Conservation (phyloP, 2,797 vertebrate species). For the Labeo calbasu region DNA sequence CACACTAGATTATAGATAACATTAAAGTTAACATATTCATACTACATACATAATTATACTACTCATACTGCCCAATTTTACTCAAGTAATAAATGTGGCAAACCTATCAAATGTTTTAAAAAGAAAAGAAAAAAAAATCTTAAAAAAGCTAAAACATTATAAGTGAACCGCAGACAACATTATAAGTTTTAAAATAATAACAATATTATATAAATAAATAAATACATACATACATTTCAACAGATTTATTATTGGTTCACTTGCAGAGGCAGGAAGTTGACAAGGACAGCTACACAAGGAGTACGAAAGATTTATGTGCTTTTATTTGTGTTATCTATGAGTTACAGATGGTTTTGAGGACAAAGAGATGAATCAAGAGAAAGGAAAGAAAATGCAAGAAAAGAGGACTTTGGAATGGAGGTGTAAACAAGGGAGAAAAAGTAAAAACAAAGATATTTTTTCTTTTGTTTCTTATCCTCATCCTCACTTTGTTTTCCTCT, state of each 20-base stretch:
- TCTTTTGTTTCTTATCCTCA: slow-evolving; percentile 61
- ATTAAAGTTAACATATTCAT: too few relatives aligned
- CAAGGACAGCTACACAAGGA: slow-evolving; percentile 64
- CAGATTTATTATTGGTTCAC: background rate
- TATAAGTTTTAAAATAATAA: too few relatives aligned
- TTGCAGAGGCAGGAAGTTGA: background rate
- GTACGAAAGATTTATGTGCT: slow-evolving; percentile 75
- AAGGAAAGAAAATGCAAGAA: slow-evolving; percentile 67
- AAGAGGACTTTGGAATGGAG: slow-evolving; percentile 57
- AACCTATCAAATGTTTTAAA: too few relatives aligned
- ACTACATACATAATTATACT: too few relatives aligned
- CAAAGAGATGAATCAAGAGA: slow-evolving; percentile 58
- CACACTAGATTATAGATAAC: too few relatives aligned
- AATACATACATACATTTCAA: too few relatives aligned
- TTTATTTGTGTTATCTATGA: slow-evolving; percentile 71
- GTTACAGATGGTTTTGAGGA: slow-evolving; percentile 68
- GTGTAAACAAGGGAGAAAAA: slow-evolving; percentile 49
- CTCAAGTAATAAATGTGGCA: too few relatives aligned
- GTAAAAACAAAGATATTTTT: slow-evolving; percentile 69
- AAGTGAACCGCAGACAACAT: too few relatives aligned
- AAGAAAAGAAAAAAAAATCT: too few relatives aligned
- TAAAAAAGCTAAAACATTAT: too few relatives aligned
- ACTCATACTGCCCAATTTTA: too few relatives aligned
- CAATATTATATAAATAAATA: too few relatives aligned
- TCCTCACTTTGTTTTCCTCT: slow-evolving; percentile 46